A percentile compares a stretch with the other conserved stretches of the same genome.
These are phyloP conservation scores for Rhyacophila evoluta DNA, from an alignment of 2,888 invertebrate species.

Conservation along the genomic window DNA sequence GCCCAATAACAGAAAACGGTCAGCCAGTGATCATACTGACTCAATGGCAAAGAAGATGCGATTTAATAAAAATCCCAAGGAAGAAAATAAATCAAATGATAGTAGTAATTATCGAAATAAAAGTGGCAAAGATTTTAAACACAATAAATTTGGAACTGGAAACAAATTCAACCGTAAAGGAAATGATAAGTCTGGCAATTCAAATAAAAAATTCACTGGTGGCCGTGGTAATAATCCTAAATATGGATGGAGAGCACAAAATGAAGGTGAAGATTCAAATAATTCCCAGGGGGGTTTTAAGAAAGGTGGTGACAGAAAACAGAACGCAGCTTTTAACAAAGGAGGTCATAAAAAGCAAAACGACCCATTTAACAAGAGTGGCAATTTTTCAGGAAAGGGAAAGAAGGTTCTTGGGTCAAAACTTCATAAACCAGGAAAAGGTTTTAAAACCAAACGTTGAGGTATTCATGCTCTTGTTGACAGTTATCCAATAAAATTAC, in stretches of 20 bases:
- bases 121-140: conserved; percentile 30
- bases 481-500: not conserved
- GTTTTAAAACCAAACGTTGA: conserved; percentile 44
- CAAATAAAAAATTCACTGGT: conserved; percentile 51
- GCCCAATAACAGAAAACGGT: conserved; percentile 28
- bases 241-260: conserved; percentile 53
- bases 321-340: conserved; percentile 42
- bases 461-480: not conserved
- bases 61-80: conserved; percentile 44
- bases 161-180: conserved; percentile 21
- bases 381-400: conserved; percentile 56
- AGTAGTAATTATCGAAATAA: conserved; percentile 30
- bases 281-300: conserved; percentile 49
- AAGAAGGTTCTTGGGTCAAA: conserved; percentile 63
- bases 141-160: conserved; percentile 37
- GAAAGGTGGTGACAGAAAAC: conserved; percentile 49
- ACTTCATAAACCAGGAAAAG: conserved; percentile 34
- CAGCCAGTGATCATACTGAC: not conserved
- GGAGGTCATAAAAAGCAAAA: conserved; percentile 56
- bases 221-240: conserved; percentile 53
- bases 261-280: conserved; percentile 50
- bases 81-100: conserved; percentile 14
- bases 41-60: conserved; percentile 31
- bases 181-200: conserved; percentile 51
- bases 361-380: conserved; percentile 53